phyloP scores from a whole-genome alignment of 2,113 vertebrate genomes.

The Odobenus rosmarus region DNA sequence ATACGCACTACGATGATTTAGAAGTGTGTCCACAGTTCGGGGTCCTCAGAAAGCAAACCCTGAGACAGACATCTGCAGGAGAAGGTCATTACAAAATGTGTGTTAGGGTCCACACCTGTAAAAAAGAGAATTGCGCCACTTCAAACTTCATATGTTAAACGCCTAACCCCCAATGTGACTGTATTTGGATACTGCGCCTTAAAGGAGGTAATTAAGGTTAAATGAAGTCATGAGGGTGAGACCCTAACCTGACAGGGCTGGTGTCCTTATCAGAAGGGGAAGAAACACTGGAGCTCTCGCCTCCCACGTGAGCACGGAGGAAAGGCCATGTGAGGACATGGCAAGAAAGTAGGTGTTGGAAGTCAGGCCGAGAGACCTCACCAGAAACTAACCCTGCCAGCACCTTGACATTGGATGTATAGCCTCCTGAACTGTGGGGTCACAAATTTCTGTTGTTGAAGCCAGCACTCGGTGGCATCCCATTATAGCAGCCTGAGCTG shows the following conservation, averaged over 20 bases:
- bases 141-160: background rate
- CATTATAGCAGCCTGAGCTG: background rate
- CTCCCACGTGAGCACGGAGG: background rate
- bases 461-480: background rate
- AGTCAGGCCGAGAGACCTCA: background rate
- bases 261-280: background rate
- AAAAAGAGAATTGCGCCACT: background rate
- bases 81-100: background rate
- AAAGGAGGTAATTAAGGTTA: background rate
- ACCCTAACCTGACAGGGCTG: background rate
- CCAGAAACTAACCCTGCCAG: background rate
- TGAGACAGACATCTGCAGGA: background rate
- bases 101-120: background rate
- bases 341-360: background rate
- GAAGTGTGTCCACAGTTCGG: background rate
- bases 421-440: background rate
- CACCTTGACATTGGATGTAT: background rate
- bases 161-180: background rate
- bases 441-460: background rate
- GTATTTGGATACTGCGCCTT: background rate
- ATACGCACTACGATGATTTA: background rate
- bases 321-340: background rate
- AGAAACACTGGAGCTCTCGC: background rate
- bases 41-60: background rate
- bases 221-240: no score